Base-by-base conservation (phyloP, 1,140 invertebrate genomes). In the Drosophila lowei region DNA sequence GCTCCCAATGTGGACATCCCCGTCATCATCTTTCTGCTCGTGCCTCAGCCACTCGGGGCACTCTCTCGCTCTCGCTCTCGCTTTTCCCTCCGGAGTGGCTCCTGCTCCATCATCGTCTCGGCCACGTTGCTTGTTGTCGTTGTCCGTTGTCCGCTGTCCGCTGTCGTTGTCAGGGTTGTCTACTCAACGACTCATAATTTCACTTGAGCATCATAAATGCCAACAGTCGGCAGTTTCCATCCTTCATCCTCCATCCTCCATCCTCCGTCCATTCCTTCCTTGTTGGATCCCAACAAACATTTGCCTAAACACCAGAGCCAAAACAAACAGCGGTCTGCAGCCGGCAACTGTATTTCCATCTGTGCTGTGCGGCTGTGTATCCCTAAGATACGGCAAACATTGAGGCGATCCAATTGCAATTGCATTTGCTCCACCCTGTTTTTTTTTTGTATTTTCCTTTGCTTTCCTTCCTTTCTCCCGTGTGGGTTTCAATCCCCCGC, bases 131-230 rank as follows among this genome's bases (percentile, higher is more conserved):
- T 25, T 25, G 23, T 25, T n/a, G 21, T 23, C 21, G 58, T 67
- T n/a, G n/a, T n/a, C n/a, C 18, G 18, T 18, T 18, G 18, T 18
- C 18, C 18, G n/a, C 18, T 18, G 18, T 18, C 18, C 18, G 18
- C 18, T 65, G 44, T 70, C 65, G 48, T 63, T 57, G 44, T 65
- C 54, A 50, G 57, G 64, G 54, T 77, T 68, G 72, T 84, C 72
- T 66, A 52, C 72, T 62, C 72, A 74, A 61, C 61, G 67, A 55
- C 65, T 81, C 84, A 89, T 88, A 88, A 88, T 79, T 88, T 88
- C 63, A 72, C 78, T 83, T 73, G 54, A 71, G 49, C 57, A 66
- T 38, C 59, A 56, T 73, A 73, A 73, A 63, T 73, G 57, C 56
- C 68, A 71, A 34, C 67, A 70, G 67, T 71, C 67, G 67, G 67